Evolutionary conservation across 2,113 vertebrate species (phyloP).

Genomic region (Pseudorectes ferrugineus): DNA sequence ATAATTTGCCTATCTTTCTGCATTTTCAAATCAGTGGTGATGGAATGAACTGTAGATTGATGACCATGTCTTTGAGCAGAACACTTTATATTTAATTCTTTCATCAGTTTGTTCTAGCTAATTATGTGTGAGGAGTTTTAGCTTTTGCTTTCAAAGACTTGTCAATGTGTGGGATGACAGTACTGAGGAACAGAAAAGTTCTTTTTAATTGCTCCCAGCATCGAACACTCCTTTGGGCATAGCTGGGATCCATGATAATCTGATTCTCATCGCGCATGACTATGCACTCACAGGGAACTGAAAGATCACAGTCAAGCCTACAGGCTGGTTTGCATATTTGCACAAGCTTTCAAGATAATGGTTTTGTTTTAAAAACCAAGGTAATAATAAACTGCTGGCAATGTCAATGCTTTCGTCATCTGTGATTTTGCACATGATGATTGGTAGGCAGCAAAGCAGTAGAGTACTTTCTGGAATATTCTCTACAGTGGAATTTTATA

Average conservation of each 20-base stretch:
- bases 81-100: conserved; percentile 48
- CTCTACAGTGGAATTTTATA: background rate
- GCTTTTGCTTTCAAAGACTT: conserved; percentile 63
- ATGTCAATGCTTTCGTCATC: background rate
- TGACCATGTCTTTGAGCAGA: conserved; percentile 40
- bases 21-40: conserved; percentile 7
- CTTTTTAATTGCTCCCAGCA: conserved; percentile 44
- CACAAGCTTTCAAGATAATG: background rate
- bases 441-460: background rate
- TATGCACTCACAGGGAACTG: background rate
- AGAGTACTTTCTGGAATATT: background rate
- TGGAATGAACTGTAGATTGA: conserved; percentile 27
- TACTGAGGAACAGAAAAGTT: background rate
- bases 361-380: background rate
- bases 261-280: background rate
- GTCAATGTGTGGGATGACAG: conserved; percentile 50
- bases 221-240: conserved; percentile 9
- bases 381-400: background rate
- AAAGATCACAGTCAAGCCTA: background rate
- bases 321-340: background rate
- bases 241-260: background rate
- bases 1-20: background rate
- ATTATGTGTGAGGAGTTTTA: conserved; percentile 56
- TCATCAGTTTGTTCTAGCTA: conserved; percentile 56
- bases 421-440: background rate